Conservation (phyloP, 2,888 invertebrate genomes). For the Camponotus fellah region DNA sequence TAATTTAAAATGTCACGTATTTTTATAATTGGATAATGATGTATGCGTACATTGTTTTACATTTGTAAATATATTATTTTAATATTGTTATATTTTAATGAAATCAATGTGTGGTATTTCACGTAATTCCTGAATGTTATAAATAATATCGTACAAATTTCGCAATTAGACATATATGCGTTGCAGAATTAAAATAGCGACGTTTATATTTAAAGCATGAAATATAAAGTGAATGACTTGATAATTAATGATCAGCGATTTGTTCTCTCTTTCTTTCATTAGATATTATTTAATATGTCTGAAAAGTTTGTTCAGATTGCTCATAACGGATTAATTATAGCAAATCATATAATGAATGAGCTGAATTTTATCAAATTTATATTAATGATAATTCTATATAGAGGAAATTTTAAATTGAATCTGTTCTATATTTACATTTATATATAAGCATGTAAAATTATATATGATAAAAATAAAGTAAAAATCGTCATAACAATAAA, state of each 20-base stretch:
- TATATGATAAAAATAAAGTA: not conserved
- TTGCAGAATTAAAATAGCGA: slow-evolving; percentile 13
- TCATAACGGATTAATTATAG: slow-evolving; percentile 33
- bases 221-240: slow-evolving; percentile 29
- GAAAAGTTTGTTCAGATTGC: slow-evolving; percentile 14
- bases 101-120: not conserved
- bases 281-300: slow-evolving; percentile 33
- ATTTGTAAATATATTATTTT: not conserved
- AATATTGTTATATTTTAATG: not conserved
- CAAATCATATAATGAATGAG: slow-evolving; percentile 21
- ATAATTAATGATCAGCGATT: slow-evolving; percentile 33
- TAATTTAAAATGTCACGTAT: not conserved
- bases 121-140: slow-evolving; percentile 12
- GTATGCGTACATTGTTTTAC: not conserved
- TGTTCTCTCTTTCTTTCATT: not conserved
- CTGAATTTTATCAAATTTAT: slow-evolving; percentile 8
- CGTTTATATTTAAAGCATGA: slow-evolving; percentile 26
- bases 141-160: slow-evolving; percentile 25
- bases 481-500: not conserved
- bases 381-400: not conserved
- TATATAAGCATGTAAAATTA: not conserved
- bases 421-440: not conserved
- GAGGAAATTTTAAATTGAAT: not conserved
- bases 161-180: not conserved
- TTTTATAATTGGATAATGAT: not conserved